A percentile compares a stretch with the other conserved stretches of the same genome.
phyloP scores from a whole-genome alignment of 2,888 invertebrate species.

The Dysmachus trigonus region DNA sequence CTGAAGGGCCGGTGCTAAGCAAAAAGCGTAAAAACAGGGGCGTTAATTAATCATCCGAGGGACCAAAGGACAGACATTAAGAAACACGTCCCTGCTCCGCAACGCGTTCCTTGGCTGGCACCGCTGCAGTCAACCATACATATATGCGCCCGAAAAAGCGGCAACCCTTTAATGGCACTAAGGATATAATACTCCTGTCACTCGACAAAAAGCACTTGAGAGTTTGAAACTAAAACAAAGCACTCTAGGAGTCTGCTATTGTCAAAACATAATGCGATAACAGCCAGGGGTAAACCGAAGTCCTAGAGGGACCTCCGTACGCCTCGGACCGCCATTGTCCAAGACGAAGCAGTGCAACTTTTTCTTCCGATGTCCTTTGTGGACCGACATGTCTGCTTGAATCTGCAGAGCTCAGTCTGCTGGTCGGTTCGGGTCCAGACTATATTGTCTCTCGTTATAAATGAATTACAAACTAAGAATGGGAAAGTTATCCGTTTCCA shows the following conservation, averaged over 20 bases:
- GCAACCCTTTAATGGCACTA: constrained; percentile 39
- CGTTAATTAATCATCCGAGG: constrained; percentile 38
- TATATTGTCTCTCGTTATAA: constrained; percentile 41
- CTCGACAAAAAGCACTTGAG: constrained; percentile 45
- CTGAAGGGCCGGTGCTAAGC: neutral
- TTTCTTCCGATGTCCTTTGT: constrained; percentile 39
- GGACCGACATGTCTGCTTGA: constrained; percentile 20
- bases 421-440: constrained; percentile 39
- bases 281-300: constrained; percentile 45
- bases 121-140: constrained; percentile 10
- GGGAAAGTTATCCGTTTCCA: constrained; percentile 39
- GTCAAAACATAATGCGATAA: constrained; percentile 45
- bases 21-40: constrained; percentile 26
- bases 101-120: neutral
- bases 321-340: neutral
- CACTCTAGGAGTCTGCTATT: constrained; percentile 41
- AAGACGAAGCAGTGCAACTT: constrained; percentile 18
- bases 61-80: constrained; percentile 38
- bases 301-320: constrained; percentile 30
- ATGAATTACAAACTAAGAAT: constrained; percentile 42
- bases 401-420: constrained; percentile 9
- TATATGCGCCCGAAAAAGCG: constrained; percentile 11
- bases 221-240: constrained; percentile 45
- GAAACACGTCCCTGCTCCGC: neutral
- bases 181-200: constrained; percentile 36